A percentile compares a stretch with the other conserved stretches of the same genome.
These are phyloP conservation scores for Eurystomus gularis DNA, from an alignment of 2,113 vertebrate species.

Conservation along the genomic window DNA sequence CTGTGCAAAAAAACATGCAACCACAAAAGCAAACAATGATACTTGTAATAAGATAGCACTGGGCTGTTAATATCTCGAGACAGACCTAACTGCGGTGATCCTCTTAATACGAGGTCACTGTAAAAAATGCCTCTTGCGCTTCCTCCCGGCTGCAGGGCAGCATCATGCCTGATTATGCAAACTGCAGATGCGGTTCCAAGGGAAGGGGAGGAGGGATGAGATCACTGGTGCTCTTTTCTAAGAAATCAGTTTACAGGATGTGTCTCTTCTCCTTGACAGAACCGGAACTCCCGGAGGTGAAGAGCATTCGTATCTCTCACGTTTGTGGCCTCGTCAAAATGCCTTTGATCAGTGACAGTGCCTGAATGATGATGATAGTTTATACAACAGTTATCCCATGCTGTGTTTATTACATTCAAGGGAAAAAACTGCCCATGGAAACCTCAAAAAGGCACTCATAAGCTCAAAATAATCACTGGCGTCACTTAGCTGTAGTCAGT, in stretches of 20 bases:
- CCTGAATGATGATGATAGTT: background rate
- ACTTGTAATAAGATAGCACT: background rate
- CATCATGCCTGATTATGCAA: background rate
- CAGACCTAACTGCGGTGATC: background rate
- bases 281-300: background rate
- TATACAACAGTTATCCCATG: background rate
- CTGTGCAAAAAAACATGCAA: background rate
- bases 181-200: background rate
- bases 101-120: background rate
- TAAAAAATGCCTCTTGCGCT: background rate
- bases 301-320: background rate
- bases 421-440: background rate
- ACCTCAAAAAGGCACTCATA: background rate
- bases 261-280: slow-evolving; percentile 1
- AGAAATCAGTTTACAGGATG: slow-evolving; percentile 11
- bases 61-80: background rate
- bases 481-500: background rate
- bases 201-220: background rate
- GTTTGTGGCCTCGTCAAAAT: background rate
- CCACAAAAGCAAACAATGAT: background rate
- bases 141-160: background rate
- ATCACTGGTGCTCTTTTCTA: slow-evolving; percentile 21
- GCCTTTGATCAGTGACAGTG: slow-evolving; percentile 2
- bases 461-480: background rate
- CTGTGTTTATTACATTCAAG: background rate